phyloP scores from a whole-genome alignment of 2,113 vertebrate genomes.

The Excalfactoria chinensis region DNA sequence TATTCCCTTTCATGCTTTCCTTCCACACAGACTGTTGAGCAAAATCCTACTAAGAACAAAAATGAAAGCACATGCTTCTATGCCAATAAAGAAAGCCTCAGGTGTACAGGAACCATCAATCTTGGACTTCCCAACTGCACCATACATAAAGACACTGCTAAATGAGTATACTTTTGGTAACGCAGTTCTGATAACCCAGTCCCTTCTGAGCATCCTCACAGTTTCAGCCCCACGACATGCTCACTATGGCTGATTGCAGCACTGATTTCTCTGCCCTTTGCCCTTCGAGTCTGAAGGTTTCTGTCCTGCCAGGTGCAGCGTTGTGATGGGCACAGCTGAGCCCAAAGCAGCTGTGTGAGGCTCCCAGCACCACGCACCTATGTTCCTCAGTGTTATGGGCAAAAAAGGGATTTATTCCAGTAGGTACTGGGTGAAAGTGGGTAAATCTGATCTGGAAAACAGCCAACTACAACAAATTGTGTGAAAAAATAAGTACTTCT shows the following conservation, averaged over 20 bases:
- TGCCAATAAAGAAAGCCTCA: not conserved
- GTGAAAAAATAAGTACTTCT: not conserved
- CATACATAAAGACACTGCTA: not conserved
- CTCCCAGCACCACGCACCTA: not conserved
- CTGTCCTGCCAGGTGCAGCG: not conserved
- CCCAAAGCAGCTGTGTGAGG: not conserved
- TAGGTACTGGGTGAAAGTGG: not conserved
- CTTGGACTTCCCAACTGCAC: not conserved
- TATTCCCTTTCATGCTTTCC: not conserved
- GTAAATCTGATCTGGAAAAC: not conserved
- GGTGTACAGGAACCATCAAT: not conserved
- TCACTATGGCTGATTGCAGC: accelerated
- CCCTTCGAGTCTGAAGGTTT: not conserved
- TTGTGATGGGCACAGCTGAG: not conserved
- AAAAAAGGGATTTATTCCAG: not conserved
- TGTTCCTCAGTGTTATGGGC: not conserved
- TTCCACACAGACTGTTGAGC: not conserved
- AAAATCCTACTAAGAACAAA: not conserved
- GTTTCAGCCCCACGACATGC: not conserved
- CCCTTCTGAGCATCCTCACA: not conserved
- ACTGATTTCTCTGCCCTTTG: not conserved
- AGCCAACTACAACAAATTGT: accelerated
- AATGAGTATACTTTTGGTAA: not conserved
- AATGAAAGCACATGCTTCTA: not conserved
- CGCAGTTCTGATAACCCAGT: not conserved